Percentiles rank a stretch among this genome's conserved stretches.
Evolutionary conservation across 2,797 vertebrate species (phyloP).

Genomic region (Heteromormyrus szaboi): DNA sequence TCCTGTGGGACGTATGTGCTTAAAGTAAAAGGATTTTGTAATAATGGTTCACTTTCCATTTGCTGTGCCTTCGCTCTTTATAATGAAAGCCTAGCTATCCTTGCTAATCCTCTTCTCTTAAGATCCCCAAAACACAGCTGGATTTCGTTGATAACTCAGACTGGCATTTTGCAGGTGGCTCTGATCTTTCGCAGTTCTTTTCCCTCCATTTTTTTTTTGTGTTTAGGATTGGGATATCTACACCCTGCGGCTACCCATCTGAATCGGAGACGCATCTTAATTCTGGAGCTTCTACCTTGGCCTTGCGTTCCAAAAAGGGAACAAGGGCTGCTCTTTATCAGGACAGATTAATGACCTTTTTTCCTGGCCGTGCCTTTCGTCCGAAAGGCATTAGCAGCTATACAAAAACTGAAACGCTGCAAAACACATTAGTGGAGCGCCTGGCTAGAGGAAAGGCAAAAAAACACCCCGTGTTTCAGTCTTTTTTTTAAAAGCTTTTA

Average conservation of each 20-base stretch:
- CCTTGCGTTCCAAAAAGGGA: neutral
- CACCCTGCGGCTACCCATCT: constrained; percentile 47
- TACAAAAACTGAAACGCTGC: neutral
- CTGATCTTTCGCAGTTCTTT: constrained; percentile 48
- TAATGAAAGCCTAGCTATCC: constrained; percentile 42
- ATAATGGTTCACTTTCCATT: constrained; percentile 36
- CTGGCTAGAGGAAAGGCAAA: neutral
- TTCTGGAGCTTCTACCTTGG: constrained; percentile 30
- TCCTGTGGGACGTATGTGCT: constrained; percentile 27
- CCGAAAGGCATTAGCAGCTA: neutral
- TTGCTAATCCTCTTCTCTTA: constrained; percentile 33
- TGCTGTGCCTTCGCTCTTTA: constrained; percentile 19
- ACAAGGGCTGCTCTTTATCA: neutral
- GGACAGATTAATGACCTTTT: neutral
- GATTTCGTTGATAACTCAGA: constrained; percentile 39
- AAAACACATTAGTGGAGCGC: neutral
- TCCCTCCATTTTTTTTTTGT: constrained; percentile 29
- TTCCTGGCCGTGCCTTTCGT: neutral
- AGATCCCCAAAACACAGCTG: constrained; percentile 34
- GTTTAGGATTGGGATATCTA: constrained; percentile 42
- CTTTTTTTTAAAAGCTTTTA: neutral
- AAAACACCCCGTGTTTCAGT: neutral
- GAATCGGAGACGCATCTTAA: constrained; percentile 44
- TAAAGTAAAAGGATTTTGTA: constrained; percentile 23
- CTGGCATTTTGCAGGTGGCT: constrained; percentile 40